Evolutionary conservation across 2,797 vertebrate genomes (phyloP).

Genomic region (Alca torda): DNA sequence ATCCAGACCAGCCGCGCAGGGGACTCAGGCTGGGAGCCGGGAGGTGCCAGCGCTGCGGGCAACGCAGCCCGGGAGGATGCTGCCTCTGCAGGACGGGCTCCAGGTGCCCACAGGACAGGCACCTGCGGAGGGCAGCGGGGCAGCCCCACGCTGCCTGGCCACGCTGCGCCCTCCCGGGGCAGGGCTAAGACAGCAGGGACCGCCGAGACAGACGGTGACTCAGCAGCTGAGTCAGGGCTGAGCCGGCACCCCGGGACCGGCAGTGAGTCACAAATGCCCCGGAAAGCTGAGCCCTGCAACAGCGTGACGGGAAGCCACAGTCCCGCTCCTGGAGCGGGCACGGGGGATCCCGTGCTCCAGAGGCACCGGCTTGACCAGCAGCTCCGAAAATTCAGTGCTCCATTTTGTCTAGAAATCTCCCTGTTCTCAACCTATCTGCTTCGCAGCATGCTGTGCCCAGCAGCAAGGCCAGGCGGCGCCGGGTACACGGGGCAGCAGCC

Average conservation of each 20-base stretch:
- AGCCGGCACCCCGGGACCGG: neutral
- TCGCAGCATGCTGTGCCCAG: fast-evolving
- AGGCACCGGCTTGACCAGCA: neutral
- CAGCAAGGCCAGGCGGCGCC: neutral
- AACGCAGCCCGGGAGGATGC: fast-evolving
- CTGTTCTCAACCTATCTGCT: fast-evolving
- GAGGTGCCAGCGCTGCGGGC: neutral
- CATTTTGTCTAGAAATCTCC: slow-evolving; percentile 19
- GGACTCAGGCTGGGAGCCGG: neutral
- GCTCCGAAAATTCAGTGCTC: neutral
- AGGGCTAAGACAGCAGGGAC: neutral
- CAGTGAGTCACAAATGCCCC: slow-evolving; percentile 43
- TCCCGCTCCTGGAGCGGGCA: fast-evolving
- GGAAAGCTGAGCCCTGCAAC: neutral
- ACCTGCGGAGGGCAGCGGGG: neutral
- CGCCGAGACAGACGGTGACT: slow-evolving; percentile 30
- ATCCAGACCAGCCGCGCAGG: fast-evolving
- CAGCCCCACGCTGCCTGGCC: neutral
- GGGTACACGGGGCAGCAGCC: neutral
- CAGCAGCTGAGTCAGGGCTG: slow-evolving; percentile 65
- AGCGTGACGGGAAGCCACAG: neutral
- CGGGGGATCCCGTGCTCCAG: neutral
- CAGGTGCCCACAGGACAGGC: fast-evolving
- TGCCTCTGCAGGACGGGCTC: neutral
- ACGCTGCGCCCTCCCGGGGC: neutral